Conservation (phyloP, 2,797 vertebrate species). For the Hemibagrus guttatus region DNA sequence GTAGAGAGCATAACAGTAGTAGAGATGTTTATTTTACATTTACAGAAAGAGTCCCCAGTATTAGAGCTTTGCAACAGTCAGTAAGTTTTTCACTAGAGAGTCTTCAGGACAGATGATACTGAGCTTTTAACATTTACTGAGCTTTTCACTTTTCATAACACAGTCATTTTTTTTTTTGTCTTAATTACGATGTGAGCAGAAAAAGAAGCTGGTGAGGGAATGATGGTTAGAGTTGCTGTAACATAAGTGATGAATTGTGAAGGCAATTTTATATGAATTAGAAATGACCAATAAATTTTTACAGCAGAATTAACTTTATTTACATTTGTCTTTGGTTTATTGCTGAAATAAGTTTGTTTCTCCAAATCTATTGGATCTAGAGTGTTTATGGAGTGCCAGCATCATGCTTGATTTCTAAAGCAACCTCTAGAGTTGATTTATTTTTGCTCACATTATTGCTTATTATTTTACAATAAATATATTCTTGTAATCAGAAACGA, state of each 20-base stretch:
- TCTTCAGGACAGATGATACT: not conserved
- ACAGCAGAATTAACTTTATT: not conserved
- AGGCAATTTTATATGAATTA: not conserved
- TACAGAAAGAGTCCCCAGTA: not conserved
- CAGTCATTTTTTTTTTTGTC: not conserved
- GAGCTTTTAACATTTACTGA: no score
- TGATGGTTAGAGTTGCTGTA: not conserved
- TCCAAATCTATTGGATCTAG: not conserved
- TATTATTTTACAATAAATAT: not conserved
- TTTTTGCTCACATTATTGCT: not conserved
- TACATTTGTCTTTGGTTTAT: not conserved
- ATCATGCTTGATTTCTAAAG: not conserved
- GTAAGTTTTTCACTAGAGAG: not conserved
- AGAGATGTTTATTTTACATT: not conserved
- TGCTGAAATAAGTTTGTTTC: not conserved
- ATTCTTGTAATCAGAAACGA: not conserved
- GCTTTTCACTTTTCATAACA: no score
- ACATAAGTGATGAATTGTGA: not conserved
- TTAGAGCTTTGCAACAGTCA: not conserved
- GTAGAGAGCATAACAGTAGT: not conserved
- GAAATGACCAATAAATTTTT: not conserved
- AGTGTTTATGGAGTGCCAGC: not conserved
- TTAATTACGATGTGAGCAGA: not conserved
- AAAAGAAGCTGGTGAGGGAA: not conserved
- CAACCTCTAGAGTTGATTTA: not conserved